phyloP scores from a whole-genome alignment of 2,888 invertebrate genomes.

The Sabellastarte sp. region DNA sequence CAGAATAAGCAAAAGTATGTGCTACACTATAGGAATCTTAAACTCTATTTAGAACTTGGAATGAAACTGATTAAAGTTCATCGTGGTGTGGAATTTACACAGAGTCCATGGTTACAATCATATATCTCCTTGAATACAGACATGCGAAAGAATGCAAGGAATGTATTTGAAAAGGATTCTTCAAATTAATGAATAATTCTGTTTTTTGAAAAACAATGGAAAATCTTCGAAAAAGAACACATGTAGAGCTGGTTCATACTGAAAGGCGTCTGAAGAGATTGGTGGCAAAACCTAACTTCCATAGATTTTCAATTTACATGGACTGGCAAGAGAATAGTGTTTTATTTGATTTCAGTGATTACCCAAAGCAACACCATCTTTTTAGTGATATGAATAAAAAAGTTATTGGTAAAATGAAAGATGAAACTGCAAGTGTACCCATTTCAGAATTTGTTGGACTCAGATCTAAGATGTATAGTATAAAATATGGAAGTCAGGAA shows the following conservation, averaged over 20 bases:
- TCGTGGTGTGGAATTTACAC: not conserved
- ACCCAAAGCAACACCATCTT: not conserved
- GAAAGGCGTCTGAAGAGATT: not conserved
- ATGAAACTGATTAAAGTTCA: not conserved
- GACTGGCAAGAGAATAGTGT: not conserved
- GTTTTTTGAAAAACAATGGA: not conserved
- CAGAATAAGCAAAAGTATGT: not conserved
- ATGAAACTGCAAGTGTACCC: not conserved
- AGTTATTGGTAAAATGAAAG: not conserved
- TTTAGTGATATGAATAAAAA: not conserved
- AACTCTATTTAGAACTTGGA: not conserved
- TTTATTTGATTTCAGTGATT: not conserved
- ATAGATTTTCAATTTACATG: not conserved
- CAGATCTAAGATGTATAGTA: not conserved
- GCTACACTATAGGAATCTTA: not conserved
- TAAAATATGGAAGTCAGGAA: not conserved
- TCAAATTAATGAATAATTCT: not conserved
- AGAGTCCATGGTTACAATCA: not conserved
- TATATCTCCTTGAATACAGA: not conserved
- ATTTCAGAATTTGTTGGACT: not conserved
- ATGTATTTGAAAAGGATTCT: not conserved
- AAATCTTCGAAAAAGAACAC: not conserved
- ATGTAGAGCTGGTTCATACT: not conserved
- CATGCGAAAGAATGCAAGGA: not conserved
- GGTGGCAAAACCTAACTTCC: not conserved